Base-by-base conservation (phyloP, 1,140 invertebrate species). In the Zaprionus gabonicus region DNA sequence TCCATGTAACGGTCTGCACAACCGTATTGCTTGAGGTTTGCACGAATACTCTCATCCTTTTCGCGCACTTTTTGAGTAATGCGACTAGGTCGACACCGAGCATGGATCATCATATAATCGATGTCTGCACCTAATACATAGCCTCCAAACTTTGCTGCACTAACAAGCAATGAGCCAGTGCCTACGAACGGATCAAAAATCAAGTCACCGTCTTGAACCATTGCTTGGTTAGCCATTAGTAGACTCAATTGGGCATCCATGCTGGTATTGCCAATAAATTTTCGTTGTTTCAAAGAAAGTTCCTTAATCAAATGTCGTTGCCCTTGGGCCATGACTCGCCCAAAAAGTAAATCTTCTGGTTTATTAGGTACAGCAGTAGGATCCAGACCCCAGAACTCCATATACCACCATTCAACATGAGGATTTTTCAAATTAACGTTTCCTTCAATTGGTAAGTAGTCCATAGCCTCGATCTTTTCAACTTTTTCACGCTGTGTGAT, bases 211-310 rank as follows among this genome's bases (percentile, higher is more conserved):
- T 93, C 78, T 58, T 93, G 93, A 20, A 99, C 95, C 93, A 96
- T 93, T 1, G 96, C 98, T 93, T 99, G 96, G 94, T 99, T 99
- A 0, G 97, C 96, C 98, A 99, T 99, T 27, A 99, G 93, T 20
- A 99, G 93, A 4, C 98, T 96, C 1, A 99, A 93, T 77, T 97
- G 96, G 0, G 98, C 96, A 93, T 99, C 98, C 98, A 99, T 99
- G 83, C 97, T 98, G 0, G 98, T 99, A 91, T 99, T 99, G 6
- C 98, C 98, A 91, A 99, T 99, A 92, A 99, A 99, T 93, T 97
- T 97, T 23, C 98, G 94, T 31, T 95, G 96, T 93, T 98, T 98
- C 27, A 99, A 91, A 1, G 97, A 98, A 56, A 98, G 95, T 67
- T 96, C 94, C 74, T 95, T 94, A 38, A 98, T 97, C 25, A 96